These are phyloP conservation scores for Hybos culiciformis DNA, from an alignment of 2,888 invertebrate genomes.

Conservation along the genomic window DNA sequence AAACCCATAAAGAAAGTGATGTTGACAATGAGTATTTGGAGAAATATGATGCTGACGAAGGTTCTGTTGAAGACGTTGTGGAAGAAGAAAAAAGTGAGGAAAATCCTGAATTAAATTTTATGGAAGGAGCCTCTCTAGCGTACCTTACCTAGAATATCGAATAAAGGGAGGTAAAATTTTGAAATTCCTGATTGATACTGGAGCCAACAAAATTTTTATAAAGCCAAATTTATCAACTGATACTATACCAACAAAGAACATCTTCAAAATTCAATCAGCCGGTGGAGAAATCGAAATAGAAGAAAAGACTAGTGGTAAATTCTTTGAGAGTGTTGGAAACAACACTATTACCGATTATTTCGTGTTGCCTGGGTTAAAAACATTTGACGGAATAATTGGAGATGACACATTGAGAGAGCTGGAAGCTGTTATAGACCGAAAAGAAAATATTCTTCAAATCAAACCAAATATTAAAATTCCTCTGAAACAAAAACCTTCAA, in stretches of 20 bases:
- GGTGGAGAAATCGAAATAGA: background rate
- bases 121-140: constrained; percentile 9
- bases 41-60: background rate
- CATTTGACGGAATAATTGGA: constrained; percentile 9
- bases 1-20: too few species aligned
- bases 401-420: constrained; percentile 12
- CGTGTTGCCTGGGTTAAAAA: constrained; percentile 8
- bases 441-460: constrained; percentile 10
- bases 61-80: background rate
- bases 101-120: constrained; percentile 9
- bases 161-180: background rate
- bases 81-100: background rate
- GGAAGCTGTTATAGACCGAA: constrained; percentile 12
- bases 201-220: constrained; percentile 8
- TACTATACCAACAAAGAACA: background rate
- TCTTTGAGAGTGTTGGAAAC: constrained; percentile 6
- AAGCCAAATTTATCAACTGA: background rate
- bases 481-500: background rate
- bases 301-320: constrained; percentile 1
- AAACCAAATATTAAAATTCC: background rate
- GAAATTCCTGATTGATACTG: constrained; percentile 6
- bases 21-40: background rate
- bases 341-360: constrained; percentile 8
- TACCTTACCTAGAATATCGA: constrained; percentile 9
- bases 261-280: constrained; percentile 1